These are phyloP conservation scores for Ips nitidus DNA, from an alignment of 1,140 invertebrate species.

Conservation along the genomic window DNA sequence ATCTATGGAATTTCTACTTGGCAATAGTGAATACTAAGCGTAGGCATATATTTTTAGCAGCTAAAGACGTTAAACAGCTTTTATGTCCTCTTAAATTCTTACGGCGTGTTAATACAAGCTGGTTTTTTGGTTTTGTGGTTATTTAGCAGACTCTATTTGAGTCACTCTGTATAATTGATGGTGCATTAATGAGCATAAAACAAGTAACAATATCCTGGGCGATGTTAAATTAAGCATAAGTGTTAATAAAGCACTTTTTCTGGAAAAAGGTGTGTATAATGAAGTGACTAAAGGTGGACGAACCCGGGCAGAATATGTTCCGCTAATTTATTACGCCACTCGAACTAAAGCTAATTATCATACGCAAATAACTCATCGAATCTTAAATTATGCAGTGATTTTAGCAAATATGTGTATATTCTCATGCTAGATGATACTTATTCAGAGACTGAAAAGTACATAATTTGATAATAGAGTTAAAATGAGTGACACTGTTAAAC, in stretches of 20 bases:
- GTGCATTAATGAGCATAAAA: not conserved
- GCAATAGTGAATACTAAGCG: not conserved
- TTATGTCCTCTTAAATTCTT: too few species aligned
- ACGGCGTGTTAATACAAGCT: too few species aligned
- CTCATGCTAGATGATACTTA: slow-evolving; percentile 2
- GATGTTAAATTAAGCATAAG: not conserved
- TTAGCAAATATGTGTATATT: slow-evolving; percentile 10
- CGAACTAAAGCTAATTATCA: not conserved
- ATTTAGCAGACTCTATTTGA: not conserved
- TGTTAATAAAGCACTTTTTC: slow-evolving; percentile 3
- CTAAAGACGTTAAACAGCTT: not conserved
- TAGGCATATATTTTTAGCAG: not conserved
- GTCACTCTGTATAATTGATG: not conserved
- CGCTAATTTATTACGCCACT: slow-evolving; percentile 4
- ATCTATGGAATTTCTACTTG: not conserved
- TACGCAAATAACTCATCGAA: slow-evolving; percentile 10
- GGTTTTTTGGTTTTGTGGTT: not conserved
- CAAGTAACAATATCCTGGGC: not conserved
- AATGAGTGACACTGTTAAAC: not conserved
- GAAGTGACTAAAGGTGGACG: not conserved
- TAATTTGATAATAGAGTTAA: slow-evolving; percentile 16
- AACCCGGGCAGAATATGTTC: slow-evolving; percentile 9
- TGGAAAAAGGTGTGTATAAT: not conserved
- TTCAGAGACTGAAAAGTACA: slow-evolving; percentile 1
- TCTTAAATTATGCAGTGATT: slow-evolving; percentile 9